Evolutionary conservation across 1,140 invertebrate genomes (phyloP), one percentile per base, ranked within the genome.

Genomic region (Bombus difficillimus): DNA sequence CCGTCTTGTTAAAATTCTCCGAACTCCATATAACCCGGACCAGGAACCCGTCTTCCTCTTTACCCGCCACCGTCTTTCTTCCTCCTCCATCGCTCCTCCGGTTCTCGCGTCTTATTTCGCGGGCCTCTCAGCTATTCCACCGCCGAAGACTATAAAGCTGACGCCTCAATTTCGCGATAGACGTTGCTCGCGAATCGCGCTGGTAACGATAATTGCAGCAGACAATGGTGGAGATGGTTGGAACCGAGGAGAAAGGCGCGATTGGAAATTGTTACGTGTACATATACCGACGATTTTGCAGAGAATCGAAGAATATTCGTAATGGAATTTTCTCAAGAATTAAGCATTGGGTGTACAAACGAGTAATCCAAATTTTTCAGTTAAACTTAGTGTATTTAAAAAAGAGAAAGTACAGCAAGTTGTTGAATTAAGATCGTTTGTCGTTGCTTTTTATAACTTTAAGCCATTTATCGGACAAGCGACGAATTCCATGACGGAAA

Each of bases 1-100:
- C 86, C 88, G 90, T 91, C 92, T 93, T 92, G 92, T 93, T 93
- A 93, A 93, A 93, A 93, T 93, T 93, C 92, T 92, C 90, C 89
- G 84, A 92, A 92, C 88, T 90, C 87, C 87, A 79, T 88, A 89
- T 86, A 90, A 89, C 77, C 80, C n/a, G 74, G 72, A 81, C 86
- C 77, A 75, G 68, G 78, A 68, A 59, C n/a, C 37, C 28, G 37
- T 25, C 43, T 71, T 18, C 39, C 68, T 1, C 37, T 25, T 25
- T 37, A 73, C 18, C 22, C 57, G 22, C 71, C 13, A 32, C 43
- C 78, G 34, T 77, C 69, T 66, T 57, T 62, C 75, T 68, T 37
- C 76, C 59, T 68, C 28, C 59, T 79, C 41, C 62, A 43, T 34
- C 71, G 69, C 37, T 75, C 37, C 59, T 47, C 59, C 53, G 74